phyloP scores from a whole-genome alignment of 2,888 invertebrate species.

The Apamea crenata region DNA sequence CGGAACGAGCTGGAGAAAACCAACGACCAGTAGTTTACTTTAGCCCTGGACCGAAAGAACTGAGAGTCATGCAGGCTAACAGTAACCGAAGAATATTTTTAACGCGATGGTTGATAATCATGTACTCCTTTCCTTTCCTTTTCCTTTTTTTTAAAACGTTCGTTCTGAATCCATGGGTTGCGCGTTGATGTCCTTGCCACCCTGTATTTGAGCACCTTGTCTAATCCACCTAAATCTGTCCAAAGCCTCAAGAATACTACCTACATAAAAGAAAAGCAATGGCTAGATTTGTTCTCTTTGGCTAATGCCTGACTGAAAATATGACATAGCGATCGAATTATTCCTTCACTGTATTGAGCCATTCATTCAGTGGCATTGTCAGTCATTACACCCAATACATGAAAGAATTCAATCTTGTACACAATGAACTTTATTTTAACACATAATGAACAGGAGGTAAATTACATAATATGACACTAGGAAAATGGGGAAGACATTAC shows the following conservation, averaged over 20 bases:
- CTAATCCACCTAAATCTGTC: constrained; percentile 21
- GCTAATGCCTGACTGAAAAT: constrained; percentile 36
- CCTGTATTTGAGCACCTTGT: constrained; percentile 28
- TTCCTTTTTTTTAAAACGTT: no score
- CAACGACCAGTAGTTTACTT: not conserved
- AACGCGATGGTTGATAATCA: not conserved
- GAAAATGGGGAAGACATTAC: constrained; percentile 26
- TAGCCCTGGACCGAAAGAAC: not conserved
- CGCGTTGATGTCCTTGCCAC: not conserved
- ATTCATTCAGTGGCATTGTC: constrained; percentile 15
- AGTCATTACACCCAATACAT: constrained; percentile 26
- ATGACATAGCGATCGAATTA: constrained; percentile 6
- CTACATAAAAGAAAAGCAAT: constrained; percentile 10
- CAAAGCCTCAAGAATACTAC: constrained; percentile 27
- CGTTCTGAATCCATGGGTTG: not conserved
- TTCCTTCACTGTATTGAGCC: not conserved
- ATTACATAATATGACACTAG: constrained; percentile 27
- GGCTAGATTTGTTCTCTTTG: constrained; percentile 44
- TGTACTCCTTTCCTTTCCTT: no score
- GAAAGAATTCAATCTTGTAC: not conserved
- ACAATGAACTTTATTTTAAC: constrained; percentile 4
- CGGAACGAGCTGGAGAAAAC: not conserved
- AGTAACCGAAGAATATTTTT: not conserved
- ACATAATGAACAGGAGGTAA: not conserved
- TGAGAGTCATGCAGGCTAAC: no score